Conservation (phyloP, 2,113 vertebrate species). For the Madoqua kirkii region DNA sequence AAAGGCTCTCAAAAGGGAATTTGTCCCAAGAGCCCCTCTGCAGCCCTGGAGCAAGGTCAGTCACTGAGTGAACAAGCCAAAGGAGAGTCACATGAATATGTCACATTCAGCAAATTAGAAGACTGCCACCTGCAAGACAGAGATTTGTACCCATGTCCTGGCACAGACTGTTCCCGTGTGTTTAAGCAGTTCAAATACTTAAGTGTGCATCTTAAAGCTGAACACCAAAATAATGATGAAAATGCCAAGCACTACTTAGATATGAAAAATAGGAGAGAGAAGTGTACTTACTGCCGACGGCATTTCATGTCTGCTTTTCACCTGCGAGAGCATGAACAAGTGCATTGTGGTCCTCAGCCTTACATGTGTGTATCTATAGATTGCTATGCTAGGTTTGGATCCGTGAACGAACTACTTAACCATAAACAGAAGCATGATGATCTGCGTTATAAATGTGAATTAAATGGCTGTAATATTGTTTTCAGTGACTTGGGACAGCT, state of each 20-base stretch:
- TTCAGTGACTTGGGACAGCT: constrained; percentile 95
- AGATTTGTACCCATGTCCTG: constrained; percentile 94
- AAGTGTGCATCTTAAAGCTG: constrained; percentile 93
- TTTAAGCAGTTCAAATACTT: constrained; percentile 98
- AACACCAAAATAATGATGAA: constrained; percentile 90
- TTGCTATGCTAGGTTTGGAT: constrained; percentile 88
- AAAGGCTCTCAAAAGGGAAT: constrained; percentile 72
- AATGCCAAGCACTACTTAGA: constrained; percentile 93
- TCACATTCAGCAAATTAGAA: constrained; percentile 90
- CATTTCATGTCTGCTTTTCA: constrained; percentile 95
- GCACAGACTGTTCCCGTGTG: constrained; percentile 87
- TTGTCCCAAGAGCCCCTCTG: constrained; percentile 70
- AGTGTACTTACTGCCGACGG: constrained; percentile 92
- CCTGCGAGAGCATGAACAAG: constrained; percentile 88
- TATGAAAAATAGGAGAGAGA: constrained; percentile 93
- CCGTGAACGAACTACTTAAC: constrained; percentile 89
- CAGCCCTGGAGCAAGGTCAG: constrained; percentile 72
- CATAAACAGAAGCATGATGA: constrained; percentile 94
- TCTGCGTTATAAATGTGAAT: constrained; percentile 92
- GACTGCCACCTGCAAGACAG: constrained; percentile 91
- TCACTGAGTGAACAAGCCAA: constrained; percentile 80
- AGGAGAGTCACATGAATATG: constrained; percentile 84
- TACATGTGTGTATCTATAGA: constrained; percentile 91
- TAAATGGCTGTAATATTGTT: constrained; percentile 91
- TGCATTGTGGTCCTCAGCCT: constrained; percentile 89